Conservation (phyloP, 2,797 vertebrate species). For the Arrhamphus sclerolepis region DNA sequence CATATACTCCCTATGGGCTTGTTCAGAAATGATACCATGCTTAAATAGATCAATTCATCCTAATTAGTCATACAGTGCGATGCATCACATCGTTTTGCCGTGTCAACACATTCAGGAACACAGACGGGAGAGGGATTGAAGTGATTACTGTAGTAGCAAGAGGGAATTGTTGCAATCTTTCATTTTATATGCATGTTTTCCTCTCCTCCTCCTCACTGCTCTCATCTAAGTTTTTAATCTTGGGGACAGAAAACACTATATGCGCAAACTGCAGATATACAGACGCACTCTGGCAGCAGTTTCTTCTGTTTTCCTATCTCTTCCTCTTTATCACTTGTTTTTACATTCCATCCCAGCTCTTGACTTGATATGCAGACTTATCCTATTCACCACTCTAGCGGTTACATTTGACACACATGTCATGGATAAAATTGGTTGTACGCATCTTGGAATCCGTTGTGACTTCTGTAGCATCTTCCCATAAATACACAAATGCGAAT, state of each 20-base stretch:
- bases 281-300: conserved; percentile 38
- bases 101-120: conserved; percentile 78
- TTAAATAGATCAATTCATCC: conserved; percentile 81
- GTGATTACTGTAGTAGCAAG: conserved; percentile 70
- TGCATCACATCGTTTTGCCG: conserved; percentile 65
- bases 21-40: conserved; percentile 75
- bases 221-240: conserved; percentile 24
- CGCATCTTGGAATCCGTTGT: conserved; percentile 38
- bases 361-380: conserved; percentile 48
- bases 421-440: conserved; percentile 52
- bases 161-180: conserved; percentile 73
- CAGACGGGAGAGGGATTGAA: conserved; percentile 64
- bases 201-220: conserved; percentile 28
- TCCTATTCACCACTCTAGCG: conserved; percentile 31
- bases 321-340: background rate
- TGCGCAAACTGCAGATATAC: conserved; percentile 34
- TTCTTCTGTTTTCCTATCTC: conserved; percentile 41
- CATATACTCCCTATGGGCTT: conserved; percentile 73
- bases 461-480: conserved; percentile 42
- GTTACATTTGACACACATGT: conserved; percentile 60
- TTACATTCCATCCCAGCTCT: conserved; percentile 24
- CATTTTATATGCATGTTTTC: conserved; percentile 72
- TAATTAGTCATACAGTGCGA: conserved; percentile 79
- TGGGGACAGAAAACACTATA: conserved; percentile 26
- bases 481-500: conserved; percentile 71